These are phyloP conservation scores for Arctia plantaginis DNA, from an alignment of 2,888 invertebrate species.

Conservation along the genomic window DNA sequence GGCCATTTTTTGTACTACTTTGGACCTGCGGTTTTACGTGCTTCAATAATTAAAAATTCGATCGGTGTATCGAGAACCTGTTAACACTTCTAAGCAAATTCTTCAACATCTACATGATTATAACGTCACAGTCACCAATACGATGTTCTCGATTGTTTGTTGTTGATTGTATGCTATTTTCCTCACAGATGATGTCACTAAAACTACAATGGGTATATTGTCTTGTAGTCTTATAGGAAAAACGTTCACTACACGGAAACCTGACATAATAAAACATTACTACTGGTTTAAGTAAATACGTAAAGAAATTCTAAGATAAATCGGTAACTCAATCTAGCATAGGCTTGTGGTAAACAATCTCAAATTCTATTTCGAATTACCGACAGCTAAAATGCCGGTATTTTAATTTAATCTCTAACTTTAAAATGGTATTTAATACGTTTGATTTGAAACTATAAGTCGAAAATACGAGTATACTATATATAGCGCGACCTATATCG, in stretches of 20 bases:
- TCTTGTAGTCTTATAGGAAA: neutral
- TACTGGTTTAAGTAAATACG: neutral
- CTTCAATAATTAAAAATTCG: too few species aligned
- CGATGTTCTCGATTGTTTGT: neutral
- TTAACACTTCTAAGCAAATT: neutral
- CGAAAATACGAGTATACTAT: neutral
- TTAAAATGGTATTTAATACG: neutral
- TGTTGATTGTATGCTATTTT: neutral
- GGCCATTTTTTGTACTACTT: conserved; percentile 18
- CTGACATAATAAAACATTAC: neutral
- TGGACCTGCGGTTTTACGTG: neutral
- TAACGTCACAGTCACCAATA: neutral
- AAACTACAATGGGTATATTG: neutral
- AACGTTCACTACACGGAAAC: neutral
- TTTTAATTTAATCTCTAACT: neutral
- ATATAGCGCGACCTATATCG: neutral
- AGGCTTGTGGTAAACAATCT: neutral
- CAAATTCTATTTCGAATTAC: neutral
- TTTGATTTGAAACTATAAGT: neutral
- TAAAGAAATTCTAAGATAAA: neutral
- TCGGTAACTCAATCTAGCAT: neutral
- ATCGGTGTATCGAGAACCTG: too few species aligned
- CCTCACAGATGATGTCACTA: neutral
- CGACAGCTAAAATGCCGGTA: neutral
- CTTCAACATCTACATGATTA: neutral